Evolutionary conservation across 2,888 invertebrate species (phyloP).

Genomic region (Brenthis hecate): DNA sequence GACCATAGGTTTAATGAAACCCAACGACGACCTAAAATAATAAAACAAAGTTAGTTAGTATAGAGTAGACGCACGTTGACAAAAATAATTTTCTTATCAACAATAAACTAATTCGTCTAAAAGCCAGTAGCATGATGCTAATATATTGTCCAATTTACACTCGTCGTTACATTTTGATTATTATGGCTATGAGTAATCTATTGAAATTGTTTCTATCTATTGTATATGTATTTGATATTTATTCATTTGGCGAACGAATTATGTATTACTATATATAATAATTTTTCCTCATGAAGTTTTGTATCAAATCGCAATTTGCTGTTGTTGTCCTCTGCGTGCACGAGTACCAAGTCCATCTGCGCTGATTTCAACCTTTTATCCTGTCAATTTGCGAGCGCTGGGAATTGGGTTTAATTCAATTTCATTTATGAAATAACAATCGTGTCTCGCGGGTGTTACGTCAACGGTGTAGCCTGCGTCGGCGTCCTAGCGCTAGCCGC

Average conservation of each 20-base stretch:
- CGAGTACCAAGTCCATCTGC: constrained; percentile 20
- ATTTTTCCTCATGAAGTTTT: background rate
- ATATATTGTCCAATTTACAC: constrained; percentile 8
- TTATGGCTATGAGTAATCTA: background rate
- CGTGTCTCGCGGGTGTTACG: constrained; percentile 32
- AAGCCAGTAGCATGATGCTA: background rate
- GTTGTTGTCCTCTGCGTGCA: background rate
- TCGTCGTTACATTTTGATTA: background rate
- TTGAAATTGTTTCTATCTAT: constrained; percentile 1
- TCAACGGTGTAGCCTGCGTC: constrained; percentile 24
- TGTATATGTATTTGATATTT: background rate
- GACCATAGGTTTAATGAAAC: background rate
- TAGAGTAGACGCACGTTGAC: too few relatives aligned
- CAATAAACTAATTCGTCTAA: background rate
- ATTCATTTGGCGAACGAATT: background rate
- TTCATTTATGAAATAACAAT: constrained; percentile 38
- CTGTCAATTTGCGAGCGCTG: constrained; percentile 28
- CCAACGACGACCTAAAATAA: too few relatives aligned
- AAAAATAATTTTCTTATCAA: background rate
- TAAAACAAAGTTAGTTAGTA: too few relatives aligned
- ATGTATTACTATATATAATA: background rate
- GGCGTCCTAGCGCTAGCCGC: constrained; percentile 21
- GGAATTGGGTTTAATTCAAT: constrained; percentile 36
- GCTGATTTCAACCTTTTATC: constrained; percentile 21
- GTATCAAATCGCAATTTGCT: background rate